Evolutionary conservation across 1,140 invertebrate species (phyloP), one percentile per base, ranked within the genome.

Genomic region (Acyrthosiphon pisum): DNA sequence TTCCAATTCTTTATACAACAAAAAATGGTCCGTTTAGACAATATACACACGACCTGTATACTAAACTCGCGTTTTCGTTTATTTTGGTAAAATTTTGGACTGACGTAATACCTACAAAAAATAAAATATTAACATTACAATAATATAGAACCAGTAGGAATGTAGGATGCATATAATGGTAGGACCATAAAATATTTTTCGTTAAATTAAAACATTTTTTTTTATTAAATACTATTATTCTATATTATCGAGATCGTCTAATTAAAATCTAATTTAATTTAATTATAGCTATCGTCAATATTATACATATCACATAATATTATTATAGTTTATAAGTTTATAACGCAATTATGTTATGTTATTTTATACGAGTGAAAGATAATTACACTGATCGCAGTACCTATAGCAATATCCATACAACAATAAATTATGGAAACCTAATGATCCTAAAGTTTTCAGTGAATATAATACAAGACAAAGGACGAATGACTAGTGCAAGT

Each of bases 11-110:
- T 86, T 60, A 26, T n/a, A 90, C 18, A 46, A 68, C 35, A 41
- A 90, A 68, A 68, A 90, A 90, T 26, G 26, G 23, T 68, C 30
- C 50, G 53, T 90, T 90, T 68, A 26, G 53, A 60, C 35, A 41
- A 41, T 90, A 44, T 41, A 60, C 89, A 26, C 56, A 37, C n/a
- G 37, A 90, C 56, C 37, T 84, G 41, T 84, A 44, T 76, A 76
- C 23, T 84, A 84, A 26, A 41, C 23, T 84, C 23, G 23, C 26
- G 41, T 44, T 84, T 84, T 84, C 41, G 26, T 41, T 84, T 84
- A 84, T 83, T 83, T 41, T 41, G 37, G 35, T 23, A 41, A 26
- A 84, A 44, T 44, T 22, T 84, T 11, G 9, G 9, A 41, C 37
- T 44, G 41, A 84, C 35, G 35, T 37, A 37, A 41, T 30, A 84